A percentile compares a stretch with the other conserved stretches of the same genome.
phyloP scores from a whole-genome alignment of 2,888 invertebrate genomes.

The Portevinia maculata region DNA sequence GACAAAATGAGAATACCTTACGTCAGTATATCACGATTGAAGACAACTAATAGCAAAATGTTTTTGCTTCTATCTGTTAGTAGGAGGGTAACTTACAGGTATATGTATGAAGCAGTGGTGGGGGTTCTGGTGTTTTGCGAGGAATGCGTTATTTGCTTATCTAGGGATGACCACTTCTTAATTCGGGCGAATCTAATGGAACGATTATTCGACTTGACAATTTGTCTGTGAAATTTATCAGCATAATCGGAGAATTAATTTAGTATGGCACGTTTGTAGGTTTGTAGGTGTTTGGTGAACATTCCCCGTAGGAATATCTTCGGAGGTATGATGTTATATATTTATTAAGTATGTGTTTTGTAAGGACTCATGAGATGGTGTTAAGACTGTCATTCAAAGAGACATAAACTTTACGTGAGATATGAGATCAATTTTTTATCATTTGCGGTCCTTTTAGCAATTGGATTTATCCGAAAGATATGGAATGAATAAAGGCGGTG shows the following conservation, averaged over 20 bases:
- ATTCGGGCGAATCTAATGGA: conserved; percentile 58
- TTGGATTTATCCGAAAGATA: no score
- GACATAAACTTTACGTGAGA: no score
- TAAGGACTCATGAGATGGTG: no score
- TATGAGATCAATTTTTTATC: no score
- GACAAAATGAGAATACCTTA: conserved; percentile 65
- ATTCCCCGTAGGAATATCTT: conserved; percentile 2
- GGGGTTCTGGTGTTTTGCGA: conserved; percentile 30
- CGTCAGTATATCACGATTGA: conserved; percentile 72
- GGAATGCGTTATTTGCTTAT: conserved; percentile 60
- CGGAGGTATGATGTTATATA: no score
- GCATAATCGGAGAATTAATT: conserved; percentile 70
- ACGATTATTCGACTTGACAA: conserved; percentile 72
- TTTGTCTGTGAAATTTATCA: conserved; percentile 72
- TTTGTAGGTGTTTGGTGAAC: conserved; percentile 38
- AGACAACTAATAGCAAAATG: conserved; percentile 73
- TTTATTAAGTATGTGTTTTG: no score
- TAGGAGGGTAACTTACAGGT: conserved; percentile 1
- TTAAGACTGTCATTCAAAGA: no score
- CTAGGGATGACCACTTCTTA: conserved; percentile 64
- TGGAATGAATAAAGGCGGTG: no score
- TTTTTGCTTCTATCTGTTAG: conserved; percentile 47
- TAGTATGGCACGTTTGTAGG: conserved; percentile 33
- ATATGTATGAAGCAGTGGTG: neutral
- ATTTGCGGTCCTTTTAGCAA: no score